These are phyloP conservation scores for Ceyx cyanopectus DNA, from an alignment of 2,113 vertebrate genomes.

Conservation along the genomic window DNA sequence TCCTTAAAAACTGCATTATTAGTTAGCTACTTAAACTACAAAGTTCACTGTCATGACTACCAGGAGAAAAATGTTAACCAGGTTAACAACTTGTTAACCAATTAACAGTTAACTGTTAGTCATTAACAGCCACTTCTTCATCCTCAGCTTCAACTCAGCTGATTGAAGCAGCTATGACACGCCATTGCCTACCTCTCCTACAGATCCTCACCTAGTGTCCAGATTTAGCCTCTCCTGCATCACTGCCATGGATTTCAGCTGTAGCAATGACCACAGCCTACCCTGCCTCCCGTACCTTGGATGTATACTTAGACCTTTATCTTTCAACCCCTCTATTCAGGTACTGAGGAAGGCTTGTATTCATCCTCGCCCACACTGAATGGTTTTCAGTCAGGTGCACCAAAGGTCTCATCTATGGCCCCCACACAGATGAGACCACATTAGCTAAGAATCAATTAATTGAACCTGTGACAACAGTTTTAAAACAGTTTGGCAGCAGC, in stretches of 20 bases:
- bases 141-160: not conserved
- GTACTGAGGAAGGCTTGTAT: not conserved
- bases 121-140: not conserved
- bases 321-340: not conserved
- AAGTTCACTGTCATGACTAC: not conserved
- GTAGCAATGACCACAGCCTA: not conserved
- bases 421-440: too few relatives aligned
- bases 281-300: not conserved
- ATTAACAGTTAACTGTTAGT: too few relatives aligned
- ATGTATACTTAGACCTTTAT: not conserved
- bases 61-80: not conserved
- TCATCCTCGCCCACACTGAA: not conserved
- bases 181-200: not conserved
- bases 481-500: not conserved
- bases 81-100: too few relatives aligned
- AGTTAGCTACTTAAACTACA: not conserved
- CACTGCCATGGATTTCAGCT: not conserved
- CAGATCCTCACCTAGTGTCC: not conserved
- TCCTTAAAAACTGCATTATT: not conserved
- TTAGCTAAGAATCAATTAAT: not conserved
- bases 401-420: accelerated
- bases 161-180: not conserved
- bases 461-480: not conserved
- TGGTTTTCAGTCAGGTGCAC: accelerated
- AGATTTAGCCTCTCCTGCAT: not conserved